These are phyloP conservation scores for Halcyon senegalensis DNA, from an alignment of 2,113 vertebrate genomes.

Conservation along the genomic window DNA sequence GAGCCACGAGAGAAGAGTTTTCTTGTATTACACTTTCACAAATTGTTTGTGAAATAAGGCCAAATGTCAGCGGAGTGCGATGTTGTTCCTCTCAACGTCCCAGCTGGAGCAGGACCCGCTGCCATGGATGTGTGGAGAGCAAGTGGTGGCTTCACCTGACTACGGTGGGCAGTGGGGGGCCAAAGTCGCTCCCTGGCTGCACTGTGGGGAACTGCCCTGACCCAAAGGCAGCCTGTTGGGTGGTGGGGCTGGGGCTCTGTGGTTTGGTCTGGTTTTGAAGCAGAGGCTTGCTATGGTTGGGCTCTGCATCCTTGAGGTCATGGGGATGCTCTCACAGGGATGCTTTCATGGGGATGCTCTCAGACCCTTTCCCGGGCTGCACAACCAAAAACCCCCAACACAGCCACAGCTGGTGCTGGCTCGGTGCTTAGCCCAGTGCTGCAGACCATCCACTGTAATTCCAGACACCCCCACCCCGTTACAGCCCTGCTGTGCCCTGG, in stretches of 20 bases:
- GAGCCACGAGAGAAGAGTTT: not conserved
- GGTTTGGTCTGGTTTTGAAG: not conserved
- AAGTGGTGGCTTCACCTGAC: not conserved
- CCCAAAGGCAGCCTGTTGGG: rapidly evolving
- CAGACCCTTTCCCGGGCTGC: rapidly evolving
- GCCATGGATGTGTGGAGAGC: rapidly evolving
- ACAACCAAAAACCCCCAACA: rapidly evolving
- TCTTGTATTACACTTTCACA: not conserved
- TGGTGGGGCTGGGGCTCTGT: rapidly evolving
- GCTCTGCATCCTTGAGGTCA: not conserved
- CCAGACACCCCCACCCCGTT: not conserved
- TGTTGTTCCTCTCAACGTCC: not conserved
- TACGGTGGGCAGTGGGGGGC: rapidly evolving
- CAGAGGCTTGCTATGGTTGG: not conserved
- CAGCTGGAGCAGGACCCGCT: rapidly evolving
- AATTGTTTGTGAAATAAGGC: not conserved
- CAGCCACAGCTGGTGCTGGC: rapidly evolving
- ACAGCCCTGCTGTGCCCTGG: rapidly evolving
- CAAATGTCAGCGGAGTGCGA: rapidly evolving
- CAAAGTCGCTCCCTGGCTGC: not conserved
- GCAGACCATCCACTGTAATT: rapidly evolving
- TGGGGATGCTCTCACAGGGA: rapidly evolving
- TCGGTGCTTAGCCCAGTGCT: rapidly evolving
- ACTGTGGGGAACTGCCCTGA: not conserved
- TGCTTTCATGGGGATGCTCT: not conserved